A percentile compares a stretch with the other conserved stretches of the same genome.
These are phyloP conservation scores for Synanthedon vespiformis DNA, from an alignment of 2,888 invertebrate species.

Conservation along the genomic window DNA sequence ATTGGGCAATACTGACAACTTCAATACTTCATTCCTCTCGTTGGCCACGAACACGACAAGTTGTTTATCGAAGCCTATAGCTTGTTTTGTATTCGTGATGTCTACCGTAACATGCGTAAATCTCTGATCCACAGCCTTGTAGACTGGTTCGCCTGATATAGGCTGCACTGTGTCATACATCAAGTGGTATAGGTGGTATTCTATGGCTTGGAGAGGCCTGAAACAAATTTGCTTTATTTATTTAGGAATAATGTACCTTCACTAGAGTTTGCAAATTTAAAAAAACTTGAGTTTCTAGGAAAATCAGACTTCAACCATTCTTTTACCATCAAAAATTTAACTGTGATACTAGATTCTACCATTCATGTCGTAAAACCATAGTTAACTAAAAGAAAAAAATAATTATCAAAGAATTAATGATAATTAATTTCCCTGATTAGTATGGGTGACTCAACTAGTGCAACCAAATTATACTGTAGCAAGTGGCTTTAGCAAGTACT, in stretches of 20 bases:
- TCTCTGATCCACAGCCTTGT: slow-evolving; percentile 76
- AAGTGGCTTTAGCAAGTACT: background rate
- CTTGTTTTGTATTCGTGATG: slow-evolving; percentile 77
- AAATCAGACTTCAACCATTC: no score
- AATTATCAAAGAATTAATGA: no score
- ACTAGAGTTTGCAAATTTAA: no score
- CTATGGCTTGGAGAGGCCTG: slow-evolving; percentile 65
- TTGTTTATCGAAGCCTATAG: slow-evolving; percentile 62
- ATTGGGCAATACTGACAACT: slow-evolving; percentile 80
- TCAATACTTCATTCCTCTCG: slow-evolving; percentile 79
- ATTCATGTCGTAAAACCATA: no score
- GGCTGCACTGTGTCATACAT: slow-evolving; percentile 91
- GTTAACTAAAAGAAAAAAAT: no score
- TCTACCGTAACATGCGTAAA: slow-evolving; percentile 87
- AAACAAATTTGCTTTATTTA: slow-evolving; percentile 3
- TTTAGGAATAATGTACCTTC: no score
- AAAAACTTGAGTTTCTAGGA: no score
- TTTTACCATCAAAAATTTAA: no score
- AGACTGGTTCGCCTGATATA: slow-evolving; percentile 76
- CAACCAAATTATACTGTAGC: no score
- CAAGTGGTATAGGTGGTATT: slow-evolving; percentile 82
- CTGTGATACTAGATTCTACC: no score
- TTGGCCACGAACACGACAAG: slow-evolving; percentile 87
- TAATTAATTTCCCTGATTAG: no score
- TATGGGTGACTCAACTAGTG: no score